Base-by-base conservation (phyloP, 2,888 invertebrate species). In the Eupithecia exiguata region DNA sequence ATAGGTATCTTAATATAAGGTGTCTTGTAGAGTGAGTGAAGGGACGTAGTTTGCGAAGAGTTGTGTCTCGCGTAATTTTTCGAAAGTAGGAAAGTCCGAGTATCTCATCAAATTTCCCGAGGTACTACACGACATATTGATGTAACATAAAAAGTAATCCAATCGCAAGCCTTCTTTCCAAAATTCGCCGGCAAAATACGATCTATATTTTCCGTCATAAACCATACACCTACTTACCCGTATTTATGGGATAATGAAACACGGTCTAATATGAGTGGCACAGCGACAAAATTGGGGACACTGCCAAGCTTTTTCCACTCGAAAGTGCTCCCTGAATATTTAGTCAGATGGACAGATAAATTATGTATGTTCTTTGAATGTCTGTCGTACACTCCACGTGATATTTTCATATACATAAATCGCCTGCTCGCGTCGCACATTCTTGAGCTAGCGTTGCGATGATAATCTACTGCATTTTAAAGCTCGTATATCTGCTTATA, bases 351-450 rank as follows among this genome's bases (percentile, higher is more conserved):
- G 78, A 80, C 82, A 78, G 74, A 79, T 85, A 80, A 83, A 85
- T 84, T 84, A 84, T 85, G 79, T 80, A 83, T 79, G 78, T 80
- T 74, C 79, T 82, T 79, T 83, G 76, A 83, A 83, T 82, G 79
- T 77, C 79, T 74, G 78, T 75, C 78, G 79, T 74, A 75, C 76
- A 72, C 71, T 72, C 65, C 76, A 74, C 74, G 72, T 78, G 76
- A 77, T 79, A 80, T 81, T 76, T 81, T 82, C 79, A 82, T 82
- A 82, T 69, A 69, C 72, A 69, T 74, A 77, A 72, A 74, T 76
- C 72, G 74, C 71, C 38, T 61, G 68, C 38, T 70, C 40, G 40
- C 72, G 67, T 73, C 74, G 40, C 73, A 46, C 68, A 69, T 66
- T 73, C 70, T 66, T 43, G 49, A 68, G 49, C 63, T 53, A 21